These are phyloP conservation scores for Pterobdella sp. DNA, from an alignment of 2,888 invertebrate species.

Conservation along the genomic window DNA sequence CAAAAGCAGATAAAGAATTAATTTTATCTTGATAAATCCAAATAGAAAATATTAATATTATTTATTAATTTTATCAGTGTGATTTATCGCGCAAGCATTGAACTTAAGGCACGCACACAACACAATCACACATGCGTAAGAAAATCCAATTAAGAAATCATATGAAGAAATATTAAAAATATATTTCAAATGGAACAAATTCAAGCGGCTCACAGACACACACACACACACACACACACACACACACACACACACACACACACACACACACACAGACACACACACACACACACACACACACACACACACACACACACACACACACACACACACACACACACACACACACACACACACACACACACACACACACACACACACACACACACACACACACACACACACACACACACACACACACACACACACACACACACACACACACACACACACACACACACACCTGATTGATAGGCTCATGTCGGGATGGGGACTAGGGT, in stretches of 20 bases:
- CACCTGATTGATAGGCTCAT: too few species aligned
- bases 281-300: conserved; percentile 16
- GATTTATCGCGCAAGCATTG: background rate
- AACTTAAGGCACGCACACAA: background rate
- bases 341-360: conserved; percentile 16
- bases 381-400: conserved; percentile 16
- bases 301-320: conserved; percentile 16
- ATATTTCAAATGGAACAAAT: background rate
- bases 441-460: conserved; percentile 14
- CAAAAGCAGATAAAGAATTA: conserved; percentile 5
- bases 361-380: conserved; percentile 16
- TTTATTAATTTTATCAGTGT: conserved; percentile 3
- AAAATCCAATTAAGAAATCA: background rate
- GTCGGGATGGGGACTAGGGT: too few species aligned
- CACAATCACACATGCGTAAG: background rate
- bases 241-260: conserved; percentile 10
- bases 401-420: conserved; percentile 16
- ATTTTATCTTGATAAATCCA: conserved; percentile 11
- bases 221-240: conserved; percentile 10
- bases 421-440: conserved; percentile 11
- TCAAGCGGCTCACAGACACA: background rate
- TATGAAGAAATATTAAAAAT: background rate
- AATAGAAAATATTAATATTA: conserved; percentile 10
- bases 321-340: conserved; percentile 16
- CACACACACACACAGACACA: conserved; percentile 19